Percentiles rank a stretch among this genome's conserved stretches.
These are phyloP conservation scores for Toxonevra muliebris DNA, from an alignment of 2,888 invertebrate genomes.

Conservation along the genomic window DNA sequence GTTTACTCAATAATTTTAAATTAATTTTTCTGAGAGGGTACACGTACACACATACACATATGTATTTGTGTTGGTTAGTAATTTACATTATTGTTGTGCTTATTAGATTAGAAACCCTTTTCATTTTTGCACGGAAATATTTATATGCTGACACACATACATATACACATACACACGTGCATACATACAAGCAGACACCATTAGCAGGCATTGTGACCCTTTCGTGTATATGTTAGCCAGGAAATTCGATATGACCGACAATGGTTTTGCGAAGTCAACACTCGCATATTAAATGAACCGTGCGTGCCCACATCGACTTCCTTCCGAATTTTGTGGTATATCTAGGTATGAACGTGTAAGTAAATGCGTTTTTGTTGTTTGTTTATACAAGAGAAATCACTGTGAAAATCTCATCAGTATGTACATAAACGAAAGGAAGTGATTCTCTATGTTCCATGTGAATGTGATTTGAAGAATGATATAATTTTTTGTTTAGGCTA, in stretches of 20 bases:
- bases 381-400: constrained; percentile 7
- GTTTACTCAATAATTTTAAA: too few species aligned
- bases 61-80: background rate
- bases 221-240: constrained; percentile 8
- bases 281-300: constrained; percentile 25
- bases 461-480: background rate
- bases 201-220: constrained; percentile 19
- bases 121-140: background rate
- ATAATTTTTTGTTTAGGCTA: background rate
- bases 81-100: background rate
- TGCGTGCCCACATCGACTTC: background rate
- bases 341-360: background rate
- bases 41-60: background rate
- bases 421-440: background rate
- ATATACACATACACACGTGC: background rate
- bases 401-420: constrained; percentile 1
- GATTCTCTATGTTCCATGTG: too few species aligned
- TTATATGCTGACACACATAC: background rate
- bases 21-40: too few species aligned
- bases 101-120: background rate
- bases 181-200: background rate
- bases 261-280: constrained; percentile 16
- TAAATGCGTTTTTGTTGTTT: constrained; percentile 24
- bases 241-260: constrained; percentile 13
- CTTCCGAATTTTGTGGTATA: background rate